Base-by-base conservation (phyloP, 2,797 vertebrate species). In the Sebastes hubbsi region DNA sequence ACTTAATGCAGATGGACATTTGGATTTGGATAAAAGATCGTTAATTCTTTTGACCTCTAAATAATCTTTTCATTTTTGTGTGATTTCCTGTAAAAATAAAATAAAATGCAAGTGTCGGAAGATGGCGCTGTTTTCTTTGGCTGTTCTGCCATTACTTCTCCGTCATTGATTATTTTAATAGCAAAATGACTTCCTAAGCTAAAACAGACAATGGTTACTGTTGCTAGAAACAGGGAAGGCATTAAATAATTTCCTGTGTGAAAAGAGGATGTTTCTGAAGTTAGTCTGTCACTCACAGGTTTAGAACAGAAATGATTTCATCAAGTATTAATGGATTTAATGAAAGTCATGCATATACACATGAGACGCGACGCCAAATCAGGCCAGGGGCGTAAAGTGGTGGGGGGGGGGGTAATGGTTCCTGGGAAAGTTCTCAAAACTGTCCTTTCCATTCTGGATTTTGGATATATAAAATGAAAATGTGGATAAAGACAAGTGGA, bases 1-100 rank as follows among this genome's bases (percentile, higher is more conserved):
- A 80, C 49, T 5, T 27, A 63, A 7, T 63, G 13, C 72, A 79
- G 56, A 82, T 78, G 16, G 24, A 13, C 7, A 36, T 72, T 64
- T 60, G 30, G 25, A 71, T 62, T 5, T 52, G 49, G 20, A 52
- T 24, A 36, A 64, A 59, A 61, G 34, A 73, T 20, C 1, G 1
- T 55, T 29, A 22, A 38, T 38, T 54, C 3, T 25, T 82, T 67
- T 64, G 30, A 1, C 5, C 1, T 72, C 30, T 24, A 14, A 73
- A 74, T 30, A 10, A 38, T 30, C 5, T 29, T n/a, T n/a, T 27
- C 1, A 25, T 24, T 24, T 30, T 54, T 24, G 2, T 24, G 59
- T 54, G 9, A 59, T 24, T 32, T 65, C 12, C 25, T 60, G 9
- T 27, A 1, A 25, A 32, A 67, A 42, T 65, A 36, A 36, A 66